phyloP scores from a whole-genome alignment of 2,797 vertebrate genomes.

The Lithobates pipiens region DNA sequence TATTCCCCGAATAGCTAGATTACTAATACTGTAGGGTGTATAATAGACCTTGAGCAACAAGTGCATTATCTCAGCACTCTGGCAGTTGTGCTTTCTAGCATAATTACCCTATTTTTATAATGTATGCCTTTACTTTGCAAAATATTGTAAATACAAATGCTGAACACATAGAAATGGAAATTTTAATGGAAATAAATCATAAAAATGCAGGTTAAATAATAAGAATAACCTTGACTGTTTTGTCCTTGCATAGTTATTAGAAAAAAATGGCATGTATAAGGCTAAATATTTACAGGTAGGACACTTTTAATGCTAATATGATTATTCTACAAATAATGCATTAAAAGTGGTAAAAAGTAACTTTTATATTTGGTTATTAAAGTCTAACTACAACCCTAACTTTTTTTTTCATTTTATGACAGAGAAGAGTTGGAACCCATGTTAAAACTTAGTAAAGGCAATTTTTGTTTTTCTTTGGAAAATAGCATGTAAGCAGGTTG shows the following conservation, averaged over 20 bases:
- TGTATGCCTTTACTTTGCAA: conserved; percentile 27
- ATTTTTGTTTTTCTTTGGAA: too few relatives aligned
- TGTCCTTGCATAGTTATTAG: conserved; percentile 28
- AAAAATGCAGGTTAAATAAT: conserved; percentile 27
- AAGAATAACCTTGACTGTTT: conserved; percentile 25
- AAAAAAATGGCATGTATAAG: background rate
- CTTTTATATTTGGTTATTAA: background rate
- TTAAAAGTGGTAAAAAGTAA: conserved; percentile 1
- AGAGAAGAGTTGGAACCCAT: too few relatives aligned
- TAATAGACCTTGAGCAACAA: conserved; percentile 27
- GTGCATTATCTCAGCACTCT: conserved; percentile 27
- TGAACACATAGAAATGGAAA: conserved; percentile 33
- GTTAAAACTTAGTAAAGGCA: too few relatives aligned
- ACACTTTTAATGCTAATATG: background rate
- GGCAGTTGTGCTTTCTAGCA: conserved; percentile 6
- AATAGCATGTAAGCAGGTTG: too few relatives aligned
- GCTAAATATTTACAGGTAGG: background rate
- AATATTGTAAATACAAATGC: conserved; percentile 26
- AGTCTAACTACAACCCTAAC: background rate
- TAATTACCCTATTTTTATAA: conserved; percentile 44
- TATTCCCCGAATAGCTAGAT: conserved; percentile 22
- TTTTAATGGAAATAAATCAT: conserved; percentile 47
- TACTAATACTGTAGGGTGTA: background rate
- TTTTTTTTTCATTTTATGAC: too few relatives aligned
- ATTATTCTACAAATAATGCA: background rate